Evolutionary conservation across 2,888 invertebrate species (phyloP).

Genomic region (Coleophora flavipennella): DNA sequence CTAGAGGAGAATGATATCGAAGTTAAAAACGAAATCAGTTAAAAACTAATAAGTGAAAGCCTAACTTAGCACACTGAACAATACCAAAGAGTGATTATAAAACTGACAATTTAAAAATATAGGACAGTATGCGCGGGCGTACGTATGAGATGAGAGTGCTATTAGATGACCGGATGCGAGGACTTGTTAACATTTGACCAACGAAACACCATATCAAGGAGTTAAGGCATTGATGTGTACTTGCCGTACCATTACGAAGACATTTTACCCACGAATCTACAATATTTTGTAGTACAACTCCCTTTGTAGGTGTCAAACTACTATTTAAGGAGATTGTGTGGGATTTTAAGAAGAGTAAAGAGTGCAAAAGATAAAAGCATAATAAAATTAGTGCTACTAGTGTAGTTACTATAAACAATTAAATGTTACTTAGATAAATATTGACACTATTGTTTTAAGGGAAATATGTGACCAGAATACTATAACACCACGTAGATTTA

Average conservation of each 20-base stretch:
- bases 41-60: conserved; percentile 30
- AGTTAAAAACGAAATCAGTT: conserved; percentile 16
- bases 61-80: conserved; percentile 63
- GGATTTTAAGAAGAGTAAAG: conserved; percentile 22
- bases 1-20: conserved; percentile 19
- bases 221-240: conserved; percentile 22
- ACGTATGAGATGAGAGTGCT: conserved; percentile 34
- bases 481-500: conserved; percentile 58
- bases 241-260: conserved; percentile 16
- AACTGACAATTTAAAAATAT: conserved; percentile 37
- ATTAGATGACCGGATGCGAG: conserved; percentile 44
- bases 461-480: conserved; percentile 40
- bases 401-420: conserved; percentile 41
- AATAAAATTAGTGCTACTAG: conserved; percentile 64
- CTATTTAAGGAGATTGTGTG: conserved; percentile 48
- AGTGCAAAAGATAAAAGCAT: conserved; percentile 54
- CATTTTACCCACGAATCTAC: conserved; percentile 36
- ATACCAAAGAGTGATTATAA: conserved; percentile 66
- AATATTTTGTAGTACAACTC: conserved; percentile 41
- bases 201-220: conserved; percentile 32
- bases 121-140: conserved; percentile 37
- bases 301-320: conserved; percentile 45
- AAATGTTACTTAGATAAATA: conserved; percentile 33
- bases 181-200: conserved; percentile 24
- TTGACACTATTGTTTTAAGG: conserved; percentile 36